phyloP scores from a whole-genome alignment of 2,113 vertebrate genomes.

The Mormyrus lacerda region DNA sequence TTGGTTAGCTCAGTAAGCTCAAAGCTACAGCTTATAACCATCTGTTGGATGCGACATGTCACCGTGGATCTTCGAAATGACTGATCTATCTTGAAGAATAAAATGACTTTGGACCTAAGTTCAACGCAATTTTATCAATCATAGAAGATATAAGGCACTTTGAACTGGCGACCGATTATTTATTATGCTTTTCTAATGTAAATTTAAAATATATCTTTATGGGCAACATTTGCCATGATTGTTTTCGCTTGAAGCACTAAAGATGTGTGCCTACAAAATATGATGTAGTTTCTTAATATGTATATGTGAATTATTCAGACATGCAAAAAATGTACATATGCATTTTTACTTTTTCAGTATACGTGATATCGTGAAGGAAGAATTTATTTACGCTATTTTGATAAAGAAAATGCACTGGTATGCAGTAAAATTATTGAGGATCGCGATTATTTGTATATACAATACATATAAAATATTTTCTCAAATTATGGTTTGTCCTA shows the following conservation, averaged over 20 bases:
- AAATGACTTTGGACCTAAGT: background rate
- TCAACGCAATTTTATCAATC: conserved; percentile 35
- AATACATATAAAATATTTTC: conserved; percentile 4
- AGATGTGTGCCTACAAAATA: conserved; percentile 64
- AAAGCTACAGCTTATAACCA: background rate
- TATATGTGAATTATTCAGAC: conserved; percentile 50
- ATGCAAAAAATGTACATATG: conserved; percentile 76
- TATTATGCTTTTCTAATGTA: conserved; percentile 81
- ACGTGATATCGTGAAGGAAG: conserved; percentile 54
- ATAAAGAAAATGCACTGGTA: conserved; percentile 61
- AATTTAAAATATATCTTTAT: conserved; percentile 51
- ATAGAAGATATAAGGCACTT: conserved; percentile 86
- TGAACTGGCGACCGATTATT: conserved; percentile 80
- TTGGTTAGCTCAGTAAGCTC: background rate
- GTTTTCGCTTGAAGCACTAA: conserved; percentile 53
- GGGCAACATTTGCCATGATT: conserved; percentile 96
- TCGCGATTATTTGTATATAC: conserved; percentile 31
- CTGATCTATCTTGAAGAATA: background rate
- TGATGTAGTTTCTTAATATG: conserved; percentile 49
- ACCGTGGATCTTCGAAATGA: conserved; percentile 13
- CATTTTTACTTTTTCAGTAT: conserved; percentile 12
- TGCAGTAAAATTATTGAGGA: conserved; percentile 44
- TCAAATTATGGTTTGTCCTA: background rate
- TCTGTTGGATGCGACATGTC: background rate
- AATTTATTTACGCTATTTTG: conserved; percentile 61